Conservation (phyloP, 30 jellyfish, hydroid and myxozoan genomes). For the Cassiopea andromeda region DNA sequence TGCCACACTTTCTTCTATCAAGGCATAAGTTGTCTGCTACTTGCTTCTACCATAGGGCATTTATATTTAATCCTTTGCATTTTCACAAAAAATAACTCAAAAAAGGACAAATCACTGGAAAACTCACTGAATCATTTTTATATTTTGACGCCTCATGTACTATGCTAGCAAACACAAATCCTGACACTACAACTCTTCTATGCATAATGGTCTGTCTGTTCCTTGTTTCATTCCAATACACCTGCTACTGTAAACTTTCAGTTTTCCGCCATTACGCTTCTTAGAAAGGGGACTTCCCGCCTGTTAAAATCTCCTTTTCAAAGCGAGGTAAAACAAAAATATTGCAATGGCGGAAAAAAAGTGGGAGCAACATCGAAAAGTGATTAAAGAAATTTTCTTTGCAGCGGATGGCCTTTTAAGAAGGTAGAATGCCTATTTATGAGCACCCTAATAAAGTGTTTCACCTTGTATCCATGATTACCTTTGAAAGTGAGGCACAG, state of each 20-base stretch:
- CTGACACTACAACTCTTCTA: constrained; percentile 64
- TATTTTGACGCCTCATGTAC: constrained; percentile 71
- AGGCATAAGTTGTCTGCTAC: no score
- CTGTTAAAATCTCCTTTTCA: neutral
- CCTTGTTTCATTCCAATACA: neutral
- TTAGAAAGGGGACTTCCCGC: constrained; percentile 2
- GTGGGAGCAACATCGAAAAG: constrained; percentile 39
- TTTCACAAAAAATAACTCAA: no score
- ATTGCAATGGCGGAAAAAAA: constrained; percentile 37
- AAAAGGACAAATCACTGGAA: no score
- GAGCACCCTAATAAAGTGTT: neutral
- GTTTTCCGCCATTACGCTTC: neutral
- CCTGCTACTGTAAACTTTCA: neutral
- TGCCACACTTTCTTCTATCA: no score
- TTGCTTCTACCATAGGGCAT: no score
- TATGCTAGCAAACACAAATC: constrained; percentile 69
- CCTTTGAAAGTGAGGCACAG: no score
- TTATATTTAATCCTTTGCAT: no score
- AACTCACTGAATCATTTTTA: constrained; percentile 55
- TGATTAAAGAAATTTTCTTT: constrained; percentile 57
- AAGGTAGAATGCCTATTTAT: constrained; percentile 7
- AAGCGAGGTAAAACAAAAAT: neutral
- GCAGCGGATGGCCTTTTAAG: constrained; percentile 35
- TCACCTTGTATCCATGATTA: no score
- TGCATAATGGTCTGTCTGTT: constrained; percentile 5